A percentile compares a stretch with the other conserved stretches of the same genome.
Evolutionary conservation across 2,888 invertebrate genomes (phyloP).

Genomic region (Saturnia pavonia): DNA sequence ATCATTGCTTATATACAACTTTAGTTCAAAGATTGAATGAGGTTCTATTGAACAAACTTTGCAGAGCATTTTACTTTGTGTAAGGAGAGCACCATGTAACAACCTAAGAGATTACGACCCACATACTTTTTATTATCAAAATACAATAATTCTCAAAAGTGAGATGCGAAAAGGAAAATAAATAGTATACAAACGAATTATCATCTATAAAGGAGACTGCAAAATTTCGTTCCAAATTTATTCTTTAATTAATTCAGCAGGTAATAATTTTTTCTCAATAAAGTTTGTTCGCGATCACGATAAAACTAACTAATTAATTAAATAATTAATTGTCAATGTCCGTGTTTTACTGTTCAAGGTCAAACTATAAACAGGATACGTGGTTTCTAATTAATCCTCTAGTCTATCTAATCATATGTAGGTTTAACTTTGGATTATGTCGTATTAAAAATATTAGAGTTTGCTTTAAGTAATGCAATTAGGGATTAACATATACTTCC

Average conservation of each 20-base stretch:
- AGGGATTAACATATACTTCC: no score
- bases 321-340: background rate
- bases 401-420: background rate
- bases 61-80: background rate
- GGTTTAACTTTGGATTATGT: background rate
- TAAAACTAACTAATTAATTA: background rate
- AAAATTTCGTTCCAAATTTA: background rate
- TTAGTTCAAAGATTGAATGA: background rate
- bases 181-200: background rate
- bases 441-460: background rate
- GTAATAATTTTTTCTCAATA: background rate
- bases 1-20: background rate
- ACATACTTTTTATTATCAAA: background rate
- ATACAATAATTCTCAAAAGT: background rate
- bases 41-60: no score
- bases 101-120: background rate
- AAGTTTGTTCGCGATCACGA: background rate
- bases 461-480: no score
- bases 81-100: background rate
- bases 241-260: background rate
- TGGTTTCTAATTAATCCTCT: background rate
- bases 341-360: background rate
- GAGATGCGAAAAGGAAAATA: background rate
- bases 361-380: background rate
- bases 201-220: background rate